Evolutionary conservation across 2,888 invertebrate genomes (phyloP).

Genomic region (Dendrolimus houi): DNA sequence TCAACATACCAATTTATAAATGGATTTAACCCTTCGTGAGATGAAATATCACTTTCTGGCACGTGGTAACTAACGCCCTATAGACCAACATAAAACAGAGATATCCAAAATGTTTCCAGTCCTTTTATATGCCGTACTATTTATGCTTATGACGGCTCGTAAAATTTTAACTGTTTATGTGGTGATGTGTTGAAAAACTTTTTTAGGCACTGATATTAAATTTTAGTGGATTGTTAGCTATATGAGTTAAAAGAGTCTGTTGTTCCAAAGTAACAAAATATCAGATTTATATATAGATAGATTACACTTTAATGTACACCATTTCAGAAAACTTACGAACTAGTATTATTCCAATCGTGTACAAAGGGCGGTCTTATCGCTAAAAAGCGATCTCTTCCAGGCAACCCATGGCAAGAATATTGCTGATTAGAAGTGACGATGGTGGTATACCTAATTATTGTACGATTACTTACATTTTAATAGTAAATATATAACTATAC

Average conservation of each 20-base stretch:
- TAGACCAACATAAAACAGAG: constrained; percentile 49
- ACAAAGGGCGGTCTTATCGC: too few species aligned
- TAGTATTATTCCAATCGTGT: too few species aligned
- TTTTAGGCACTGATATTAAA: constrained; percentile 6
- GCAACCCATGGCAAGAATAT: too few species aligned
- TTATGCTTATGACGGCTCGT: constrained; percentile 33
- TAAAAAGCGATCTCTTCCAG: too few species aligned
- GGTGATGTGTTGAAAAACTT: constrained; percentile 13
- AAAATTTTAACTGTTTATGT: constrained; percentile 24
- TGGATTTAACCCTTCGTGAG: constrained; percentile 41
- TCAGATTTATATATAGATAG: too few species aligned
- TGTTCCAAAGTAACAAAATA: background rate
- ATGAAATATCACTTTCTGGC: constrained; percentile 46
- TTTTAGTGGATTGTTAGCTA: constrained; percentile 2
- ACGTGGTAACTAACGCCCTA: constrained; percentile 49
- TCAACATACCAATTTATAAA: constrained; percentile 59
- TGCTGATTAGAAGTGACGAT: too few species aligned
- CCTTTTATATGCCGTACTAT: constrained; percentile 24
- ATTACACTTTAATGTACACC: too few species aligned
- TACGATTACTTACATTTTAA: too few species aligned
- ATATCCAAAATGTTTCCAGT: constrained; percentile 1
- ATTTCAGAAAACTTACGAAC: too few species aligned
- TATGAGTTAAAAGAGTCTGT: background rate
- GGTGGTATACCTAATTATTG: too few species aligned
- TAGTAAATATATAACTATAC: too few species aligned